phyloP scores from a whole-genome alignment of 2,113 vertebrate species.

The Oncorhynchus tshawytscha region DNA sequence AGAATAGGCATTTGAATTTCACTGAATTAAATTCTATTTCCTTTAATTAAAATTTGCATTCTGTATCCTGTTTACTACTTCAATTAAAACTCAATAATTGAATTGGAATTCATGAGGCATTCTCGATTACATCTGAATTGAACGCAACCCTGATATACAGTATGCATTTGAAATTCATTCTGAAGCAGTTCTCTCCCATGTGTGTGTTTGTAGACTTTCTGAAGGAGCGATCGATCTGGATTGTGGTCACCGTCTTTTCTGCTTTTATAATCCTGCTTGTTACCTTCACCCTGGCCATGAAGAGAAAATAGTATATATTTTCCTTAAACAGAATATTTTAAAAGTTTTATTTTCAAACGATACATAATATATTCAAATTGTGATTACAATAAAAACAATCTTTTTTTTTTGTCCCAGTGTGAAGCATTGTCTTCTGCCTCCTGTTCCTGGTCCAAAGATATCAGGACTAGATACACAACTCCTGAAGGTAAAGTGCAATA shows the following conservation, averaged over 20 bases:
- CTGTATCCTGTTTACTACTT: no score
- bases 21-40: no score
- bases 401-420: not conserved
- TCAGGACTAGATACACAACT: slow-evolving; percentile 81
- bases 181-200: not conserved
- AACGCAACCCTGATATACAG: not conserved
- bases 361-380: not conserved
- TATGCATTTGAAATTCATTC: not conserved
- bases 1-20: no score
- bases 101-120: no score
- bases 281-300: not conserved
- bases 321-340: not conserved
- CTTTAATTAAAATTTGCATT: no score
- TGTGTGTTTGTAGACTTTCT: not conserved
- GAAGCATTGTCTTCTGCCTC: not conserved
- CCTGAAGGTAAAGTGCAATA: slow-evolving; percentile 75
- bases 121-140: no score
- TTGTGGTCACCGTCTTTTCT: not conserved
- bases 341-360: not conserved
- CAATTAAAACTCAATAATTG: no score
- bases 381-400: not conserved
- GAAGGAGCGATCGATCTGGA: not conserved
- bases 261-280: not conserved
- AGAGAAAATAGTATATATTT: not conserved
- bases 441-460: slow-evolving; percentile 1